A percentile compares a stretch with the other conserved stretches of the same genome.
These are phyloP conservation scores for Rhabdomys dilectus DNA, from an alignment of 2,113 vertebrate species.

Conservation along the genomic window DNA sequence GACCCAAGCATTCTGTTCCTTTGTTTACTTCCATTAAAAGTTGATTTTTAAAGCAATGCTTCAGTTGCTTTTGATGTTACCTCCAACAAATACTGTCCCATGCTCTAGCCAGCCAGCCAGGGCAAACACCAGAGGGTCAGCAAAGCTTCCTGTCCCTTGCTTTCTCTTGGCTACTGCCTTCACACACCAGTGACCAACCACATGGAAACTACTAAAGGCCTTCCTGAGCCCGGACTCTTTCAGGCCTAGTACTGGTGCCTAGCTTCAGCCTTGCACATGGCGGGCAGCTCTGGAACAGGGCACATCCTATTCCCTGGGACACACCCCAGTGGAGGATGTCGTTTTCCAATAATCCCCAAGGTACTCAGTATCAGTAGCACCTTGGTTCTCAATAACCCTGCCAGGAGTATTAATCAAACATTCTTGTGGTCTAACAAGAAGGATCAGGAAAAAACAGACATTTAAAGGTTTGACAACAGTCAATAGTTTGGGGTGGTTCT, in stretches of 20 bases:
- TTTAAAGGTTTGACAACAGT: not conserved
- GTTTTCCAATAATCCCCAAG: not conserved
- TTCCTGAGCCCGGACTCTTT: not conserved
- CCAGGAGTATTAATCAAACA: not conserved
- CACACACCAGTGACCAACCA: not conserved
- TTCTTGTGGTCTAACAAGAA: not conserved
- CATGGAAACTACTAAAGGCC: not conserved
- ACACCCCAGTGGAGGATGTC: too few species aligned
- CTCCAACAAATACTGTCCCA: not conserved
- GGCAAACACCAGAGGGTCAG: fast-evolving
- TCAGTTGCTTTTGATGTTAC: not conserved
- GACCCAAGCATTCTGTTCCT: not conserved
- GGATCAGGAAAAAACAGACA: not conserved
- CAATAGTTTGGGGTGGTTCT: fast-evolving
- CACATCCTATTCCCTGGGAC: not conserved
- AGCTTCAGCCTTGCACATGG: too few species aligned
- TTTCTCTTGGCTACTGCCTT: not conserved
- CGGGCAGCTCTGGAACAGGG: not conserved
- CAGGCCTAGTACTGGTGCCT: not conserved
- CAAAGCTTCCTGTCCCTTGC: not conserved
- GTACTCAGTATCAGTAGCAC: not conserved
- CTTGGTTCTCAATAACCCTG: not conserved
- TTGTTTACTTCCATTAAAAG: not conserved
- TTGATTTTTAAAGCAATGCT: not conserved
- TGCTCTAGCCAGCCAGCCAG: not conserved